These are phyloP conservation scores for Mormyrops attenuatus DNA, from an alignment of 2,797 vertebrate species.

Conservation along the genomic window DNA sequence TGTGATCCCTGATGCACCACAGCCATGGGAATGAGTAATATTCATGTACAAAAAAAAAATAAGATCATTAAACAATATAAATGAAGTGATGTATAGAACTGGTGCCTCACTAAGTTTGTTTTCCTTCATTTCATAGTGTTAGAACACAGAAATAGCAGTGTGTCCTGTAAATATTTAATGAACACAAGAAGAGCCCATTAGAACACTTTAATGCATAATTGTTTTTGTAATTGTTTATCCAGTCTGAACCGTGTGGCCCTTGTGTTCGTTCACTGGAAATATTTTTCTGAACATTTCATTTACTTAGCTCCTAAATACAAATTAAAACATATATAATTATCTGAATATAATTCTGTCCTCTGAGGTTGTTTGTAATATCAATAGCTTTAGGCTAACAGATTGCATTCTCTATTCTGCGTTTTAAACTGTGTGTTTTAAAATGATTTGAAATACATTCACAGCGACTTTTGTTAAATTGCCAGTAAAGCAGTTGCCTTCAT, in stretches of 20 bases:
- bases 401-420: background rate
- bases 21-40: background rate
- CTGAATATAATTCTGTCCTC: background rate
- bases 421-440: background rate
- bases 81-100: background rate
- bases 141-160: background rate
- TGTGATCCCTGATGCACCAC: background rate
- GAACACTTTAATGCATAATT: background rate
- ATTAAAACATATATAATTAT: background rate
- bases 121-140: background rate
- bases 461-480: background rate
- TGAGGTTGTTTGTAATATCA: background rate
- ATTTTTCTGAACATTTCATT: constrained; percentile 6
- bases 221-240: constrained; percentile 1
- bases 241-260: background rate
- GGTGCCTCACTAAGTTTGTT: background rate
- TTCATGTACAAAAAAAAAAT: background rate
- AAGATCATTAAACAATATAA: background rate
- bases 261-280: background rate
- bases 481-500: background rate
- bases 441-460: background rate
- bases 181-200: background rate
- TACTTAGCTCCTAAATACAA: background rate
- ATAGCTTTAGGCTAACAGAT: background rate
- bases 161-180: background rate